Evolutionary conservation across 2,888 invertebrate genomes (phyloP).

Genomic region (Ichneumoninae sp.): DNA sequence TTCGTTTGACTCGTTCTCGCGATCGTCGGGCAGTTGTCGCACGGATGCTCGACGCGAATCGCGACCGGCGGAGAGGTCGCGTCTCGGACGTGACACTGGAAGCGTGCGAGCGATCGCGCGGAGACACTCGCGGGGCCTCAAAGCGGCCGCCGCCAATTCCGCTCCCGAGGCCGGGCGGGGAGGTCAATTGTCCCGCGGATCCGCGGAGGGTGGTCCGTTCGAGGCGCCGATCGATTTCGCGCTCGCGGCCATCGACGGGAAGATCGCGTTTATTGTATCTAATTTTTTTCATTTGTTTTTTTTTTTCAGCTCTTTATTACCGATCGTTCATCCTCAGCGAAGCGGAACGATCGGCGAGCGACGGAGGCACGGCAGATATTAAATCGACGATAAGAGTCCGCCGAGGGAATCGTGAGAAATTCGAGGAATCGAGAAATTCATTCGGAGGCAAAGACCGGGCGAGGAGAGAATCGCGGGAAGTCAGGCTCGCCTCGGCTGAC

Average conservation of each 20-base stretch:
- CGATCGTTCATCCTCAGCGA: background rate
- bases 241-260: too few species aligned
- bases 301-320: too few species aligned
- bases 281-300: too few species aligned
- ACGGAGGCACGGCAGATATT: background rate
- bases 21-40: background rate
- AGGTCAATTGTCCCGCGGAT: slow-evolving; percentile 22
- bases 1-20: background rate
- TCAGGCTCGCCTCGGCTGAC: slow-evolving; percentile 11
- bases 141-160: slow-evolving; percentile 14
- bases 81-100: slow-evolving; percentile 24
- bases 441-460: slow-evolving; percentile 44
- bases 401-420: slow-evolving; percentile 62
- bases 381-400: too few species aligned
- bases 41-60: slow-evolving; percentile 13
- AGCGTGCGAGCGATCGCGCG: slow-evolving; percentile 12
- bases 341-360: slow-evolving; percentile 7
- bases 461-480: slow-evolving; percentile 12
- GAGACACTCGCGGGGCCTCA: background rate
- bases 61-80: slow-evolving; percentile 25
- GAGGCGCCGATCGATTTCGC: too few species aligned
- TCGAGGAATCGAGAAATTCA: slow-evolving; percentile 62
- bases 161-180: background rate
- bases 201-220: slow-evolving; percentile 18
- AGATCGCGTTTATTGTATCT: too few species aligned